Evolutionary conservation across 1,140 invertebrate genomes (phyloP), one percentile per base, ranked within the genome.

Genomic region (Reticulitermes speratus): DNA sequence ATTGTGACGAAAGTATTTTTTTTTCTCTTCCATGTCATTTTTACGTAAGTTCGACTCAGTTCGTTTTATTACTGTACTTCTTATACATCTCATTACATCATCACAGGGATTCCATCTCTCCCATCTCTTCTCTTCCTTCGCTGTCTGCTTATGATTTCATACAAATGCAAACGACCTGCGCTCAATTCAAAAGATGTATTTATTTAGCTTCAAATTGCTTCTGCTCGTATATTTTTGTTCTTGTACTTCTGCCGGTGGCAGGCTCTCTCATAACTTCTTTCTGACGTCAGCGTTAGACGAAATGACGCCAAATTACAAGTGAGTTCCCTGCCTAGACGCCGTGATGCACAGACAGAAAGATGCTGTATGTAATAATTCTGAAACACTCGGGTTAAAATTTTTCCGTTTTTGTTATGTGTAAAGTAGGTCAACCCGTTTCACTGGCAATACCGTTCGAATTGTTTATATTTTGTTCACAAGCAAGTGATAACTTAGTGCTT

Each of bases 191-290:
- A 75, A 75, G 65, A 75, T 75, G 65, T 75, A 75, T 75, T 75
- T 75, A 75, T 75, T 75, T 75, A 75, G 65, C 65, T 75, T 75
- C 8, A 75, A 75, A 75, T 75, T 75, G 65, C 65, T 75, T 75
- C 65, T 75, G 65, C 65, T 75, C 65, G 65, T 75, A 23, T n/a
- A 65, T 65, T 65, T 25, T 25, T 65, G 59, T 65, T 65, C 19
- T 65, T 65, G 59, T 65, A 9, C 65, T 30, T 75, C 65, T 75
- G 65, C n/a, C 12, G 25, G 7, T 75, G 65, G 65, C 65, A 75
- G 65, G 65, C 14, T 75, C 65, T 75, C n/a, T 75, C n/a, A 9
- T 75, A 30, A 75, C 65, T 25, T 75, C 65, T 75, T 75, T 30
- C 65, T 75, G 59, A 65, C 59, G 59, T 65, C 59, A 65, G 59